Base-by-base conservation (phyloP, 2,888 invertebrate species). In the Andricus quercusramuli region DNA sequence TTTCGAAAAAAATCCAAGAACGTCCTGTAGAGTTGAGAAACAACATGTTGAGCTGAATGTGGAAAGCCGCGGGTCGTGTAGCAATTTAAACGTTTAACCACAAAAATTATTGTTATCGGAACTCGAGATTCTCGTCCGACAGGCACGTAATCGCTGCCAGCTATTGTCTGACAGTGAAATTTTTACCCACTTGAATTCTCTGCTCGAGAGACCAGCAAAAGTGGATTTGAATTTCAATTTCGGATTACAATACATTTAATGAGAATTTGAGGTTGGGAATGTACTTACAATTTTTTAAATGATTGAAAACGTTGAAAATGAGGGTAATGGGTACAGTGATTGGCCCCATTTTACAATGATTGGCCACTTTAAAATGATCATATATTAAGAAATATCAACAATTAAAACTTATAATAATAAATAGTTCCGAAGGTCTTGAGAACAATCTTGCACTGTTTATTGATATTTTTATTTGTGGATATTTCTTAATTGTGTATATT, bases 81-180 rank as follows among this genome's bases (percentile, higher is more conserved):
- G 90, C 86, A 91, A 91, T 91, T 90, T 91, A 78, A 88, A 85
- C 89, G 89, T 87, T 90, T 90, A 89, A 90, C 89, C 89, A 86
- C 89, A 89, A 88, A 90, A 90, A 89, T 90, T 87, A 90, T 90
- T 88, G 88, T 90, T 90, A 91, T 91, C 88, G 85, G 85, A 81
- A 81, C 80, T 79, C 81, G 62, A 68, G 20, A 68, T 77, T 84
- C 70, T 79, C 77, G 82, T 77, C 81, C 85, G 79, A 78, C 81
- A 79, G 76, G 79, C 81, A 83, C 67, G 41, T 88, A 90, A 89
- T 88, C 85, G 86, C 88, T 77, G 83, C 82, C 81, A 81, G 83
- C 85, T 85, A 86, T 87, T 86, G 85, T 86, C 84, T 86, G 84
- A 77, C 70, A 85, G 41, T 84, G 83, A 83, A 83, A 59, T 59